phyloP scores from a whole-genome alignment of 2,113 vertebrate species.

The Leptobrachium leishanense region DNA sequence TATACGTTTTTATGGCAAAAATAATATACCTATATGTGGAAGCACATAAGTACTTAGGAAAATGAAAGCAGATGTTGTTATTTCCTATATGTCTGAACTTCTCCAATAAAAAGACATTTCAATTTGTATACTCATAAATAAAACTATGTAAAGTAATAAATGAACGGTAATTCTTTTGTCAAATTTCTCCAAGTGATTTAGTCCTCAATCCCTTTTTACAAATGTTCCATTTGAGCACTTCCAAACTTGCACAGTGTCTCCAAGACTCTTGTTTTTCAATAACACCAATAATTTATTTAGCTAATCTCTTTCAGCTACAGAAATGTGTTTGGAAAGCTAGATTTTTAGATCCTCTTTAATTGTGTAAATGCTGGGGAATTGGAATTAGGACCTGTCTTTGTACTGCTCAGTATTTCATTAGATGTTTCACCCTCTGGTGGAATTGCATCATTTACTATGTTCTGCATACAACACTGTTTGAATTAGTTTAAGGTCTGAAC shows the following conservation, averaged over 20 bases:
- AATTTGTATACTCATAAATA: no score
- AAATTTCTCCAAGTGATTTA: no score
- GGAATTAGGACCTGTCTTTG: not conserved
- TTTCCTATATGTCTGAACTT: no score
- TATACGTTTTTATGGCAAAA: no score
- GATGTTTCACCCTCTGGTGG: slow-evolving; percentile 1
- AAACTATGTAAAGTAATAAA: no score
- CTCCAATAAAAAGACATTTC: no score
- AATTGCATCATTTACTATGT: not conserved
- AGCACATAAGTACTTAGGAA: no score
- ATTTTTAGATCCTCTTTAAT: not conserved
- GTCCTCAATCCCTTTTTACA: no score
- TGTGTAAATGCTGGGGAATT: not conserved
- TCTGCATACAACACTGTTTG: not conserved
- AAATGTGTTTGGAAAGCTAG: not conserved
- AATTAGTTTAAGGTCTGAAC: not conserved
- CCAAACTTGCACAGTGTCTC: not conserved
- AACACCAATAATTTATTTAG: not conserved
- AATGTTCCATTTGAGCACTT: not conserved
- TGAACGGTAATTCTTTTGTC: no score
- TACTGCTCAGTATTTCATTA: slow-evolving; percentile 8
- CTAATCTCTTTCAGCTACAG: not conserved
- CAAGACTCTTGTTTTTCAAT: not conserved
- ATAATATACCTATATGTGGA: no score
- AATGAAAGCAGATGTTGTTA: no score